Conservation (phyloP, 2,888 invertebrate genomes). For the Pyrochroa serraticornis region DNA sequence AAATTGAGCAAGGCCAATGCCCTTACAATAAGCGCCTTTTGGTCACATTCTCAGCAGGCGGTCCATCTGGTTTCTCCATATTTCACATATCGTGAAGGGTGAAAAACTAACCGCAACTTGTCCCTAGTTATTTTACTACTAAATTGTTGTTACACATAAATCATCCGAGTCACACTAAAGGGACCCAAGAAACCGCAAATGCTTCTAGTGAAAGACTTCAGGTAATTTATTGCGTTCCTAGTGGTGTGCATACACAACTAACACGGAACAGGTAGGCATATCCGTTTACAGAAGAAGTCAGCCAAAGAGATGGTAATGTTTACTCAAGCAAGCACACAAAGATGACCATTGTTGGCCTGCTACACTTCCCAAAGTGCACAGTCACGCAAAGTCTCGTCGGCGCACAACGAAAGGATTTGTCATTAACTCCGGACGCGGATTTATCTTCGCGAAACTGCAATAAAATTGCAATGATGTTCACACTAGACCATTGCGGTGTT, state of each 20-base stretch:
- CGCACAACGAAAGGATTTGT: slow-evolving; percentile 6
- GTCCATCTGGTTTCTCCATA: too few species aligned
- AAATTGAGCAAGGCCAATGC: too few species aligned
- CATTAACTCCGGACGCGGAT: slow-evolving; percentile 10
- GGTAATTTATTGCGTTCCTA: slow-evolving; percentile 23
- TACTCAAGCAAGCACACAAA: slow-evolving; percentile 31
- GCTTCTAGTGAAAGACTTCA: slow-evolving; percentile 17
- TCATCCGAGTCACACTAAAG: slow-evolving; percentile 10
- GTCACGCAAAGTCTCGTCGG: slow-evolving; percentile 19
- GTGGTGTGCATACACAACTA: slow-evolving; percentile 16
- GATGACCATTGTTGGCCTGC: slow-evolving; percentile 27
- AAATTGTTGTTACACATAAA: slow-evolving; percentile 12
- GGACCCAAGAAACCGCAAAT: slow-evolving; percentile 10
- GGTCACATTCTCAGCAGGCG: too few species aligned
- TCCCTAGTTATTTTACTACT: too few species aligned
- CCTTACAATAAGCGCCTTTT: too few species aligned
- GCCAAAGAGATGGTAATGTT: slow-evolving; percentile 29
- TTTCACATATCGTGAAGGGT: too few species aligned
- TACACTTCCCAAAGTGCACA: slow-evolving; percentile 28
- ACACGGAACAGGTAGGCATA: slow-evolving; percentile 24
- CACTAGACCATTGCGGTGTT: background rate
- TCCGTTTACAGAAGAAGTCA: slow-evolving; percentile 27
- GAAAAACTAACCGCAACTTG: too few species aligned
- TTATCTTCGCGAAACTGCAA: background rate
- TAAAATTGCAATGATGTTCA: background rate